Base-by-base conservation (phyloP, 1,140 invertebrate species). In the Helicoverpa zea region DNA sequence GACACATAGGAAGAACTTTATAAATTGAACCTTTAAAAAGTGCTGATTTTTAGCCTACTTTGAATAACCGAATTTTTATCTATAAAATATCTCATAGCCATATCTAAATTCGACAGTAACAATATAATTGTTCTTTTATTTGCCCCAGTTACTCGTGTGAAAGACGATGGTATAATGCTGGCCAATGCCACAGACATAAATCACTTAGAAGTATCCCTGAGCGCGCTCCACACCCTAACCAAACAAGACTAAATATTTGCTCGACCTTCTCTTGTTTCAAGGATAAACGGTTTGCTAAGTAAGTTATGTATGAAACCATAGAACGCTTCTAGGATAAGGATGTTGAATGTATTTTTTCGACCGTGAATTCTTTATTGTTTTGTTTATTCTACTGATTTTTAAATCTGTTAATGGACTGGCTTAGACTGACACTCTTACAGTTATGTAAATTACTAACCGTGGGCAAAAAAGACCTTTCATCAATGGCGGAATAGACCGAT, bases 231-330 rank as follows among this genome's bases (percentile, higher is more conserved):
- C 58, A 29, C 58, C 58, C 58, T 61, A 30, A 30, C 23, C 64
- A 5, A 16, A 23, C 66, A 13, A 29, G 58, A 59, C 58, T 61
- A 59, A 59, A 59, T 59, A 59, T 59, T 59, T 59, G 58, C 23
- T 29, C 58, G 58, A 12, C 18, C 58, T 59, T 59, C 58, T 13
- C 16, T 30, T 59, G 58, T 61, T 61, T 30, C 58, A 61, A 61
- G 58, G 58, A 61, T 29, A 61, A 18, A 29, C 11, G 23, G 13
- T 61, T 61, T 61, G 29, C 23, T 13, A 13, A 29, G 58, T 30
- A 30, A 29, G 58, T 61, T 61, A 13, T 14, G 58, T 61, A 58
- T 18, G 56, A 18, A 61, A 59, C 56, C 23, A 23, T 23, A 23
- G 23, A 23, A 43, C 29, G 58, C 23, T 30, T 61, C 12, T 3